Evolutionary conservation across 1,140 invertebrate species (phyloP).

Genomic region (Calycopis cecrops): DNA sequence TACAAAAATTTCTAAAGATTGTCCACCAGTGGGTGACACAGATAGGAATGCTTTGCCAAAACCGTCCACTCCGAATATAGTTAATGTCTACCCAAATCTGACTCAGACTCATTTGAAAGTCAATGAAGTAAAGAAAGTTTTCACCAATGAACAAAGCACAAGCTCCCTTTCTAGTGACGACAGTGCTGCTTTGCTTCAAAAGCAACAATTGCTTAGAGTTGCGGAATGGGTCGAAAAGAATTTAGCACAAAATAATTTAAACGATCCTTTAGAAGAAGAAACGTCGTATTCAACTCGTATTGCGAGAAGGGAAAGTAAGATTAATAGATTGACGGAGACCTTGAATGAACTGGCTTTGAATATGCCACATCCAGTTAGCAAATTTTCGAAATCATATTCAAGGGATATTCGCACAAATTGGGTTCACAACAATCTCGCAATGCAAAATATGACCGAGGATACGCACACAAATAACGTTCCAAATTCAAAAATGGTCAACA

Average conservation of each 20-base stretch:
- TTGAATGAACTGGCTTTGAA: constrained; percentile 60
- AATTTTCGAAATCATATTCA: constrained; percentile 53
- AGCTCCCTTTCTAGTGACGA: constrained; percentile 72
- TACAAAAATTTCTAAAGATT: constrained; percentile 67
- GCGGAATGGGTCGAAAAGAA: constrained; percentile 82
- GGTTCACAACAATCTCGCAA: constrained; percentile 36
- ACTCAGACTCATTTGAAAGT: constrained; percentile 68
- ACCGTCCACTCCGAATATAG: constrained; percentile 45
- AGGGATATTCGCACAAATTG: constrained; percentile 48
- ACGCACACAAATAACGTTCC: constrained; percentile 28
- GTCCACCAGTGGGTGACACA: constrained; percentile 39
- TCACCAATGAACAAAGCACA: constrained; percentile 70
- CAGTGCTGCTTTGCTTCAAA: constrained; percentile 72
- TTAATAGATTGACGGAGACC: constrained; percentile 58
- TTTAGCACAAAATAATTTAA: constrained; percentile 68
- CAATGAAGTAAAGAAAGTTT: constrained; percentile 63
- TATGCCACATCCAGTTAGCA: constrained; percentile 66
- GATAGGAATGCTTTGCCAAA: constrained; percentile 44
- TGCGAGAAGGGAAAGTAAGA: constrained; percentile 49
- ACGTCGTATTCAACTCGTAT: constrained; percentile 44
- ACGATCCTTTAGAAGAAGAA: constrained; percentile 61
- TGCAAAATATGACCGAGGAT: constrained; percentile 32
- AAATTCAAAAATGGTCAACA: constrained; percentile 38
- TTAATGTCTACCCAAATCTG: constrained; percentile 65
- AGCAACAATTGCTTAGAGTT: constrained; percentile 79